Evolutionary conservation across 2,888 invertebrate species (phyloP), one percentile per base, ranked within the genome.

Genomic region (Trichacis sp.): DNA sequence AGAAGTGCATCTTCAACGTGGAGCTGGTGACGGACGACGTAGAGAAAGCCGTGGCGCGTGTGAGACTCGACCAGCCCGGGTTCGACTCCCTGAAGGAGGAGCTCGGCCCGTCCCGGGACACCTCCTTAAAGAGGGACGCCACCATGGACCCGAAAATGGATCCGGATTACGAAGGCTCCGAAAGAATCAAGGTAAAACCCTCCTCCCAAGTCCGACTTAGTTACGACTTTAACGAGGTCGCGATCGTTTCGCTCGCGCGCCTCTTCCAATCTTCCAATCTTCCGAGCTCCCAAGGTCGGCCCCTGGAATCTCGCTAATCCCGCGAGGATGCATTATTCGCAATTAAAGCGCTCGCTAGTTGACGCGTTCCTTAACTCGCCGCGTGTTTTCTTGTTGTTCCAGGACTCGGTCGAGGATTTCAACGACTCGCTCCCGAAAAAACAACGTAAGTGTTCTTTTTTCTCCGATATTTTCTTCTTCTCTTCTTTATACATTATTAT

Each of bases 11-110:
- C 70, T 88, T 89, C 74, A 92, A 92, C 77, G 87, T 92, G n/a
- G 91, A 92, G 77, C 84, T 90, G 14, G 93, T 93, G 1, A 93
- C 93, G 0, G 93, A 93, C 81, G 91, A 92, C 75, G 88, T 88
- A 6, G 84, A 85, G 64, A 85, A 85, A 72, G 86, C 88, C 46
- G 87, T 88, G 46, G 89, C 88, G 36, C 87, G 87, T 78, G 88
- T 86, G 49, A 85, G 82, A 71, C 78, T 86, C 46, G 86, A 86
- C 74, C 85, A 85, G 68, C 84, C 87, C 82, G 93, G 93, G 69
- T 84, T 85, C 55, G 88, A 89, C 76, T 86, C 86, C 53, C 81
- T 89, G 61, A 92, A 92, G 74, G 93, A 92, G 72, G 92, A 92
- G 84, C 84, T 92, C 66, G 91, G 90, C 73, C 89, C 91, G 77